A percentile compares a stretch with the other conserved stretches of the same genome.
Evolutionary conservation across 2,113 vertebrate species (phyloP).

Genomic region (Fukomys damarensis): DNA sequence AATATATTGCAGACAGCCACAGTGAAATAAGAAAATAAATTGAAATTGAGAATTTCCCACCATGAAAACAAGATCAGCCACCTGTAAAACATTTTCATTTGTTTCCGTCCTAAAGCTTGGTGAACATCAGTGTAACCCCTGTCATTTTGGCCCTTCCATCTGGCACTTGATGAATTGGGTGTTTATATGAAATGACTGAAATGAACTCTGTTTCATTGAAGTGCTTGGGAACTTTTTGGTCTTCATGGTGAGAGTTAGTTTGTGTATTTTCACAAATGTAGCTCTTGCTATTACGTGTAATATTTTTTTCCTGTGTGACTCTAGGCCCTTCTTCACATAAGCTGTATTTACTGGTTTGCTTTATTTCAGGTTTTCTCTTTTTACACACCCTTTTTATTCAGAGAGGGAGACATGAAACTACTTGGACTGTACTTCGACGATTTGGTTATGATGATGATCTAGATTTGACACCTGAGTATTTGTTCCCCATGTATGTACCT

Average conservation of each 20-base stretch:
- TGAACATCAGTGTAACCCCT: background rate
- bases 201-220: background rate
- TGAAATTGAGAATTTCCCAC: constrained; percentile 46
- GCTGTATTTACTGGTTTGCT: constrained; percentile 66
- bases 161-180: background rate
- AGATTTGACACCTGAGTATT: constrained; percentile 96
- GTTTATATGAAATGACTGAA: background rate
- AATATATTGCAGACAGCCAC: constrained; percentile 8
- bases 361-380: constrained; percentile 95
- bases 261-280: background rate
- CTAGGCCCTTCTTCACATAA: constrained; percentile 23
- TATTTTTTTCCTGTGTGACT: background rate
- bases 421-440: constrained; percentile 97
- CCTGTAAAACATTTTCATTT: background rate
- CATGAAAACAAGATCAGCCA: constrained; percentile 13
- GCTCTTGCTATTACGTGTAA: background rate
- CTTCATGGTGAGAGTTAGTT: background rate
- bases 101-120: background rate
- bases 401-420: constrained; percentile 98
- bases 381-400: constrained; percentile 99
- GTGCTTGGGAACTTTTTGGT: background rate
- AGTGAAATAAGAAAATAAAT: constrained; percentile 45
- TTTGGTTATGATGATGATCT: constrained; percentile 98
- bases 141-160: constrained; percentile 36
- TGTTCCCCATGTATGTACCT: constrained; percentile 94